A percentile compares a stretch with the other conserved stretches of the same genome.
phyloP scores from a whole-genome alignment of 2,113 vertebrate species.

The Vimba vimba region DNA sequence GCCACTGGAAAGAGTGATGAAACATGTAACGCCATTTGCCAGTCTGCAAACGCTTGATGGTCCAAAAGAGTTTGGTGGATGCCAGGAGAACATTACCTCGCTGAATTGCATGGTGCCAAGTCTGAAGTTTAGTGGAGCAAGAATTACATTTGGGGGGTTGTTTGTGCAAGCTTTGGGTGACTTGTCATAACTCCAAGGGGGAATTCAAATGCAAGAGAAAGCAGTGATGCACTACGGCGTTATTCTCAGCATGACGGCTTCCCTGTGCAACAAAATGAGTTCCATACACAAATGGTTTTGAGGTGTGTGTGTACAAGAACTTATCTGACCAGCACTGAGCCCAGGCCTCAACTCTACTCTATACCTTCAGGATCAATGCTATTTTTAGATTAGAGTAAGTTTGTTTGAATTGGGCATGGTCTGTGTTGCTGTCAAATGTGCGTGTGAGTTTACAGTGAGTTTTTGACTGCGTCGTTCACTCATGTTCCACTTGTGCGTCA shows the following conservation, averaged over 20 bases:
- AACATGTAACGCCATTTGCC: not conserved
- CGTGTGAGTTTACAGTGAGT: not conserved
- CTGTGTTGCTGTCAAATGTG: not conserved
- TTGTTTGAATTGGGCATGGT: not conserved
- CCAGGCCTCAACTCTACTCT: not conserved
- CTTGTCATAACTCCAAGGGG: not conserved
- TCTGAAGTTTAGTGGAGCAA: not conserved
- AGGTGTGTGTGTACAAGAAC: not conserved
- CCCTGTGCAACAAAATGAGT: not conserved
- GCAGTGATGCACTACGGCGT: not conserved
- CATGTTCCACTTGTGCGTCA: constrained; percentile 49
- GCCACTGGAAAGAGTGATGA: constrained; percentile 17
- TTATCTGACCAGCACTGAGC: not conserved
- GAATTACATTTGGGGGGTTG: not conserved
- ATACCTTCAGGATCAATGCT: not conserved
- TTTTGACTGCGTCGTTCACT: constrained; percentile 13
- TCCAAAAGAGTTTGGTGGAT: not conserved
- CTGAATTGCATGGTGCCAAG: not conserved
- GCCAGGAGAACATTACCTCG: constrained; percentile 11
- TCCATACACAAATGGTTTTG: not conserved
- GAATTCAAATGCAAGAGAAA: not conserved
- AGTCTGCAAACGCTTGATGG: not conserved
- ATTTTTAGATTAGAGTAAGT: not conserved
- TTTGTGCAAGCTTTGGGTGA: not conserved
- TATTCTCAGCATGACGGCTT: not conserved